Percentiles rank a stretch among this genome's conserved stretches.
Conservation (phyloP, 2,113 vertebrate species). For the Oriolus oriolus region DNA sequence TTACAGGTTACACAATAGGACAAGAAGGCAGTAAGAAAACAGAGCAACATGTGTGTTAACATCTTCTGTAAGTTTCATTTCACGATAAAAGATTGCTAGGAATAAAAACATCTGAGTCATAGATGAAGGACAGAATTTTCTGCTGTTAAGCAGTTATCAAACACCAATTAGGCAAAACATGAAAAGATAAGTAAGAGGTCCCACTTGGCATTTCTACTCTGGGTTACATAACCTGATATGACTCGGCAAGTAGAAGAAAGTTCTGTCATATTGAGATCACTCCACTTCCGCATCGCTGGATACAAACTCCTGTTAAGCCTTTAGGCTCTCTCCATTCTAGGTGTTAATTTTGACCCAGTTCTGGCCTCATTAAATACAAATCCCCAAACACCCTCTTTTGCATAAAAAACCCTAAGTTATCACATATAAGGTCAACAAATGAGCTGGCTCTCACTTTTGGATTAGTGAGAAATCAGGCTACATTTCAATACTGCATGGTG, state of each 20-base stretch:
- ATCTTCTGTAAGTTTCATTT: neutral
- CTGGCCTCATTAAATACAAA: neutral
- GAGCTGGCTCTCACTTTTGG: neutral
- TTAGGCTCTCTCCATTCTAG: neutral
- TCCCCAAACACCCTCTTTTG: neutral
- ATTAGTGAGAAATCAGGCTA: neutral
- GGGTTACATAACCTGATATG: neutral
- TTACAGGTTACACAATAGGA: neutral
- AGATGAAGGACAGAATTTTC: neutral
- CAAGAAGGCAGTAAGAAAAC: neutral
- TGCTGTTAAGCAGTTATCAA: neutral
- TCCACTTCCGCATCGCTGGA: neutral
- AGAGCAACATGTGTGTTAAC: neutral
- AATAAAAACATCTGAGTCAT: neutral
- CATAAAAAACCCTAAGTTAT: neutral
- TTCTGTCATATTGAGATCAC: neutral
- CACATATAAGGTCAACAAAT: neutral
- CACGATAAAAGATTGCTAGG: neutral
- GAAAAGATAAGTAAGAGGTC: neutral
- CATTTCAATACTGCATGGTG: neutral
- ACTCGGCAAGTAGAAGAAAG: neutral
- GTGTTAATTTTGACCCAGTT: conserved; percentile 8
- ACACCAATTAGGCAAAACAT: neutral
- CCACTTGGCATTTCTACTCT: neutral
- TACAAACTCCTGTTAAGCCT: neutral